Evolutionary conservation across 2,113 vertebrate genomes (phyloP).

Genomic region (Lasiurus borealis): DNA sequence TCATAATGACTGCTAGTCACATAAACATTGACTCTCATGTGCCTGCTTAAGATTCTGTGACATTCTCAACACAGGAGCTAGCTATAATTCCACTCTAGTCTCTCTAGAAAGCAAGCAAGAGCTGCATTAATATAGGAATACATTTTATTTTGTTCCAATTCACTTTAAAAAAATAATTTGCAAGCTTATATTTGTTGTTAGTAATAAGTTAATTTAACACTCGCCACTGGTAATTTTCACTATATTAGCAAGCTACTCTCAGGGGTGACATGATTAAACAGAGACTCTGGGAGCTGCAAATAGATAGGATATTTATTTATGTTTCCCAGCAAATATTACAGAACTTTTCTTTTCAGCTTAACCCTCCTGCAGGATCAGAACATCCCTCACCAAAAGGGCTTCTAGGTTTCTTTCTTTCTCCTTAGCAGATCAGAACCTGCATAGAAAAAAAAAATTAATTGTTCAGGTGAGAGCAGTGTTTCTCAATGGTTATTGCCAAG

Average conservation of each 20-base stretch:
- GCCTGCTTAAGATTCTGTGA: too few relatives aligned
- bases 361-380: background rate
- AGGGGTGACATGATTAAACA: background rate
- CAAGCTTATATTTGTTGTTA: background rate
- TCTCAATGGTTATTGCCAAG: background rate
- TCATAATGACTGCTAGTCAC: background rate
- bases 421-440: background rate
- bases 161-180: background rate
- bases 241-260: background rate
- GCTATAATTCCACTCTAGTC: too few relatives aligned
- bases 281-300: background rate
- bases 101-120: background rate
- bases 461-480: background rate
- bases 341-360: background rate
- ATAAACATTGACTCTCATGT: too few relatives aligned
- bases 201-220: background rate
- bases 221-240: background rate
- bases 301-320: accelerated
- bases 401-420: background rate
- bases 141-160: background rate
- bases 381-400: background rate
- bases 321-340: background rate
- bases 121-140: background rate
- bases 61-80: too few relatives aligned
- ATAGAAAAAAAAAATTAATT: conserved; percentile 12